Base-by-base conservation (phyloP, 2,888 invertebrate species). In the Tinea semifulvella region DNA sequence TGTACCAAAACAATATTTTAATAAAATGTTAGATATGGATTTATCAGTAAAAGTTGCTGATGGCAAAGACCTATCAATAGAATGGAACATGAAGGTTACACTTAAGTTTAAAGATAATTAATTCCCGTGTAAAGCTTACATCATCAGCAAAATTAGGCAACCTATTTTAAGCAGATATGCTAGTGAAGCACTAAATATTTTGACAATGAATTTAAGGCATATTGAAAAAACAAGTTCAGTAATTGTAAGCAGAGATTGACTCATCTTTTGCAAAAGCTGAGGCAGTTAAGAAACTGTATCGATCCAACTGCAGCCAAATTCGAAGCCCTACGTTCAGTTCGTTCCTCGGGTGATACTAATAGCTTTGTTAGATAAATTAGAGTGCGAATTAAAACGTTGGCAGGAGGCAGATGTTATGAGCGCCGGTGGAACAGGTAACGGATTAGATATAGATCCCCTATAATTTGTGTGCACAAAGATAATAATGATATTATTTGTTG, bases 361-460 rank as follows among this genome's bases (percentile, higher is more conserved):
- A 18, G 31, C 31, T 14, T 11, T 44, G 38, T 10, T 19, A 13
- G 38, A 38, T 19, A 17, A 17, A 19, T 19, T 38, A 18, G 19
- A 38, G 10, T 19, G 5, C 3, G 38, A 38, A 10, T n/a, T 38
- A 3, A 38, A 38, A 17, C 38, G 6, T 19, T 18, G 16, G 10
- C 10, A 18, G 11, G 19, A 38, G 10, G 7, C 17, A 17, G 10
- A 19, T n/a, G 11, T 38, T n/a, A 38, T 38, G n/a, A 3, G 17
- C 8, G n/a, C 44, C 44, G 13, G 44, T 44, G 4, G 44, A 44
- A 22, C 25, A 44, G 31, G 28, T 31, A 22, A 44, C 44, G 13
- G 26, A 38, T 7, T 44, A 18, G 27, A 25, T 36, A 16, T n/a
- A n/a, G n/a, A n/a, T 36, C 44, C 2, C 38, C 38, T 16, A 44